A percentile compares a stretch with the other conserved stretches of the same genome.
These are phyloP conservation scores for Camelus bactrianus DNA, from an alignment of 2,113 vertebrate genomes.

Conservation along the genomic window DNA sequence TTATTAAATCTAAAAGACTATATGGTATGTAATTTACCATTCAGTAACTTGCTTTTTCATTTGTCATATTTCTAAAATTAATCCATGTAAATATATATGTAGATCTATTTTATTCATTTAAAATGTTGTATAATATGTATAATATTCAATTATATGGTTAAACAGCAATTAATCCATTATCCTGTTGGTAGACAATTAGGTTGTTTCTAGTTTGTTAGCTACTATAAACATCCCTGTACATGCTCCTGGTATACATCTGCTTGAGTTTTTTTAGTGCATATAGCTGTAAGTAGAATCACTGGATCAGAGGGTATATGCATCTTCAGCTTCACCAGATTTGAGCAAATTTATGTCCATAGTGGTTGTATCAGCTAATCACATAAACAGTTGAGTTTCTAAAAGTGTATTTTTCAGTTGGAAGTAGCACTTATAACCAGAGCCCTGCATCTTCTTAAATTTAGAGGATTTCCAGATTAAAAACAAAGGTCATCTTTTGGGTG, in stretches of 20 bases:
- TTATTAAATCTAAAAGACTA: neutral
- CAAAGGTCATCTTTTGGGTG: neutral
- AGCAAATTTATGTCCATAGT: neutral
- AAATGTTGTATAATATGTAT: neutral
- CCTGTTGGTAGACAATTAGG: neutral
- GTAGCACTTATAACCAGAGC: neutral
- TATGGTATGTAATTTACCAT: neutral
- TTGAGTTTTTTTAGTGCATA: neutral
- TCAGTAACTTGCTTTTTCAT: neutral
- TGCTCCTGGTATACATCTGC: neutral
- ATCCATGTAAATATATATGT: neutral
- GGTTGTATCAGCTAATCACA: neutral
- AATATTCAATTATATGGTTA: neutral
- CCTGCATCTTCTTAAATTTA: neutral
- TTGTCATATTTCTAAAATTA: constrained; percentile 30
- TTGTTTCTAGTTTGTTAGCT: neutral
- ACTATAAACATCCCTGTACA: neutral
- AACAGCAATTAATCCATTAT: neutral
- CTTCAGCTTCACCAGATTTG: neutral
- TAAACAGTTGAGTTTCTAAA: neutral
- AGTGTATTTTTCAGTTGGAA: constrained; percentile 11
- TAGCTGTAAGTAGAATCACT: neutral
- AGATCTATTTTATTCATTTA: neutral
- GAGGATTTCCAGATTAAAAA: neutral
- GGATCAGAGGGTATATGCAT: neutral